phyloP scores from a whole-genome alignment of 2,797 vertebrate genomes.

The Betta splendens region DNA sequence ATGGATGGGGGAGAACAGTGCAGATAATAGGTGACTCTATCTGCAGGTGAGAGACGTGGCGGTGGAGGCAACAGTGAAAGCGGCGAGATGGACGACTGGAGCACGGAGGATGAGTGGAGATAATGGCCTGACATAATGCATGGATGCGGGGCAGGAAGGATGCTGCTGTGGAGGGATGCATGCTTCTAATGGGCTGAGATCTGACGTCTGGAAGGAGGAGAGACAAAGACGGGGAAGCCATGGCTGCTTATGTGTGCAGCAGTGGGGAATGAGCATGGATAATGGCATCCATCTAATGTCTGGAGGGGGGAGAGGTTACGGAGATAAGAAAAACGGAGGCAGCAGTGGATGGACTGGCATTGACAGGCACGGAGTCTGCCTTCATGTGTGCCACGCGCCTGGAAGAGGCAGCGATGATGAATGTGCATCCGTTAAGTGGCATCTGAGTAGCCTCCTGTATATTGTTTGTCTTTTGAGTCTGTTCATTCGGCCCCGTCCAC shows the following conservation, averaged over 20 bases:
- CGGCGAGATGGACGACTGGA: slow-evolving; percentile 69
- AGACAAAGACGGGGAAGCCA: slow-evolving; percentile 32
- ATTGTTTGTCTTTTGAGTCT: slow-evolving; percentile 5
- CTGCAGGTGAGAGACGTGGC: slow-evolving; percentile 67
- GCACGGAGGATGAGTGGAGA: slow-evolving; percentile 67
- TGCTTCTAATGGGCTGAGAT: slow-evolving; percentile 52
- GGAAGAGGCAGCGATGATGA: slow-evolving; percentile 13
- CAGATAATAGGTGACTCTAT: slow-evolving; percentile 70
- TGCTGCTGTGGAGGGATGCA: slow-evolving; percentile 36
- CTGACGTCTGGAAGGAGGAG: slow-evolving; percentile 52
- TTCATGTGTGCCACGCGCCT: slow-evolving; percentile 1
- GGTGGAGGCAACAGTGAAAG: slow-evolving; percentile 60
- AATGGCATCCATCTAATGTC: slow-evolving; percentile 62
- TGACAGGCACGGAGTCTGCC: no score
- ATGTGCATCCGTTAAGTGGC: slow-evolving; percentile 19
- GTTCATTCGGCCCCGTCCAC: background rate
- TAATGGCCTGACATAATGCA: slow-evolving; percentile 73
- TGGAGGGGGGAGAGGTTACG: slow-evolving; percentile 53
- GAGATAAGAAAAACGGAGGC: slow-evolving; percentile 44
- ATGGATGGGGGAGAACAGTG: slow-evolving; percentile 49
- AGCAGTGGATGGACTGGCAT: slow-evolving; percentile 6
- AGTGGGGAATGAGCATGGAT: slow-evolving; percentile 47
- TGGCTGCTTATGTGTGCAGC: slow-evolving; percentile 33
- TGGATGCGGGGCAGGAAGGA: slow-evolving; percentile 28
- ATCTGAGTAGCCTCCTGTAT: slow-evolving; percentile 4